phyloP scores from a whole-genome alignment of 2,113 vertebrate species.

The Synodontis membranacea region DNA sequence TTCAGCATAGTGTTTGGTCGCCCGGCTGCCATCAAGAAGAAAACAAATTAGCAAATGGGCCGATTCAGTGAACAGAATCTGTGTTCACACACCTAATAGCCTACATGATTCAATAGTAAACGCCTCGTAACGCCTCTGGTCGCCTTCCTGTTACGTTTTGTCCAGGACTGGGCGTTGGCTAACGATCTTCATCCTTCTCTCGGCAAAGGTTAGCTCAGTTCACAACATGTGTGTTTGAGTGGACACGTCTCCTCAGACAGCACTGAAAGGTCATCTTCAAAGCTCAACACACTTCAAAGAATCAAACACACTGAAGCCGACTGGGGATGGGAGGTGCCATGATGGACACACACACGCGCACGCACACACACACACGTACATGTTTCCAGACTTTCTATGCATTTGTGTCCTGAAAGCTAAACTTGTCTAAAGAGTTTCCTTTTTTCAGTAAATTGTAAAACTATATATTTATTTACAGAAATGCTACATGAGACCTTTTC shows the following conservation, averaged over 20 bases:
- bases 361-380: conserved; percentile 8
- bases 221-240: conserved; percentile 30
- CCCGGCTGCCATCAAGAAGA: not conserved
- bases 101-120: too few relatives aligned
- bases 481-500: not conserved
- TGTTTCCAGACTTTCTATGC: too few relatives aligned
- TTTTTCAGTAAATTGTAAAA: too few relatives aligned
- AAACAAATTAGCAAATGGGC: not conserved
- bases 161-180: not conserved
- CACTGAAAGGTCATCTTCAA: conserved; percentile 67
- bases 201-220: conserved; percentile 44
- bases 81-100: too few relatives aligned
- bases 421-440: too few relatives aligned
- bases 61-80: not conserved
- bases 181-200: conserved; percentile 15
- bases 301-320: conserved; percentile 8
- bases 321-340: not conserved
- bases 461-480: not conserved
- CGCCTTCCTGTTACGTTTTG: not conserved
- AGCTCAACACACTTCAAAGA: conserved; percentile 57
- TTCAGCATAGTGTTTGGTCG: not conserved
- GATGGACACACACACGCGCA: not conserved
- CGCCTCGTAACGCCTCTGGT: not conserved
- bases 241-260: conserved; percentile 47
- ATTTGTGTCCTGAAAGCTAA: too few relatives aligned